phyloP scores from a whole-genome alignment of 2,797 vertebrate genomes.

The Dipus sagitta region DNA sequence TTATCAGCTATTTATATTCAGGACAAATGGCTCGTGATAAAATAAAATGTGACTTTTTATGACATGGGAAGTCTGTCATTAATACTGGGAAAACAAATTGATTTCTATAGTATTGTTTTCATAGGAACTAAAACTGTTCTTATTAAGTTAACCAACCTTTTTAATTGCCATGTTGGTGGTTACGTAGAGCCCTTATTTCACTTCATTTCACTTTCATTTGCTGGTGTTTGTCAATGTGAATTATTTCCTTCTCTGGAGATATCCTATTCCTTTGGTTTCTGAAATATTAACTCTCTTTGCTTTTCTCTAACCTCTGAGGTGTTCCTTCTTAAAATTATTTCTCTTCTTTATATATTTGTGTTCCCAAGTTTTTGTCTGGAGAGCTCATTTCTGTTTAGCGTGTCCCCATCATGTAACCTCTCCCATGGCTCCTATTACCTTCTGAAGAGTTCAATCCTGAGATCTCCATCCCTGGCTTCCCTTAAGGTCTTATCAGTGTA shows the following conservation, averaged over 20 bases:
- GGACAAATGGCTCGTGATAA: neutral
- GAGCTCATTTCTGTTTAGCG: neutral
- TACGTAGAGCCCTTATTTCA: neutral
- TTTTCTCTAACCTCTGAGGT: neutral
- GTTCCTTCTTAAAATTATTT: neutral
- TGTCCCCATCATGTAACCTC: neutral
- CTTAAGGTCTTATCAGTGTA: neutral
- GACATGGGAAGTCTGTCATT: neutral
- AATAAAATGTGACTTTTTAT: conserved; percentile 15
- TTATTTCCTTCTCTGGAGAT: neutral
- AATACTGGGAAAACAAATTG: neutral
- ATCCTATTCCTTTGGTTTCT: neutral
- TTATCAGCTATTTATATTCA: conserved; percentile 8
- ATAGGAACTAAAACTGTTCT: neutral
- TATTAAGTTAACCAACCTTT: neutral
- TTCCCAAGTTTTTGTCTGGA: neutral
- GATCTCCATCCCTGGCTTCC: neutral
- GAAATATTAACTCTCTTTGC: neutral
- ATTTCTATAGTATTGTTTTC: conserved; percentile 29
- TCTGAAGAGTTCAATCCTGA: neutral
- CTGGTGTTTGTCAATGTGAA: neutral
- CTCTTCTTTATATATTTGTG: neutral
- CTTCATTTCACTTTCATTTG: no score
- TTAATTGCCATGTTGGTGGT: neutral
- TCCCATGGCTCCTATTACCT: neutral